Evolutionary conservation across 2,888 invertebrate genomes (phyloP).

Genomic region (Phortica okadai): DNA sequence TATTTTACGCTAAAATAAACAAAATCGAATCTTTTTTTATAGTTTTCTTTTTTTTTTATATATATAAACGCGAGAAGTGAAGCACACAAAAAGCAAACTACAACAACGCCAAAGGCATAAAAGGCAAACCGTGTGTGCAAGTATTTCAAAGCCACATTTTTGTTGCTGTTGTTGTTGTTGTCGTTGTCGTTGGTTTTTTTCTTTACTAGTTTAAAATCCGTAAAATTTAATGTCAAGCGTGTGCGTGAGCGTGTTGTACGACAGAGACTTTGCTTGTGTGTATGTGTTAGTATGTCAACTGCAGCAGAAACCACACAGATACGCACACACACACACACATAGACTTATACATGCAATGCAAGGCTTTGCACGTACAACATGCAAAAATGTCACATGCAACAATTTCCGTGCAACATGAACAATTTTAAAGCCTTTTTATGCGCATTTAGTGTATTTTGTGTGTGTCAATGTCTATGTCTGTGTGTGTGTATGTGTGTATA

Average conservation of each 20-base stretch:
- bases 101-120: slow-evolving; percentile 7
- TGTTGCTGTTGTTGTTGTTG: background rate
- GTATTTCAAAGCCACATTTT: slow-evolving; percentile 58
- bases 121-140: slow-evolving; percentile 32
- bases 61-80: slow-evolving; percentile 46
- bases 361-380: slow-evolving; percentile 48
- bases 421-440: slow-evolving; percentile 58
- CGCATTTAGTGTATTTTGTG: slow-evolving; percentile 52
- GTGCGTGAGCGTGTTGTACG: slow-evolving; percentile 54
- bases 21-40: slow-evolving; percentile 30
- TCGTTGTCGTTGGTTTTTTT: background rate
- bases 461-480: slow-evolving; percentile 57
- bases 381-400: slow-evolving; percentile 66
- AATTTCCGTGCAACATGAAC: slow-evolving; percentile 56
- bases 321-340: slow-evolving; percentile 39
- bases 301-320: slow-evolving; percentile 61
- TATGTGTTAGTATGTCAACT: slow-evolving; percentile 65
- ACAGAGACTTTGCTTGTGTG: slow-evolving; percentile 40
- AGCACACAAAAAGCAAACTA: slow-evolving; percentile 28
- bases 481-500: too few species aligned
- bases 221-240: slow-evolving; percentile 56
- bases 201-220: slow-evolving; percentile 49
- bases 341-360: slow-evolving; percentile 39
- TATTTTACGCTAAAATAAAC: slow-evolving; percentile 55
- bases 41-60: slow-evolving; percentile 40